phyloP scores from a whole-genome alignment of 1,140 invertebrate species.

The Nixonia krombeini region DNA sequence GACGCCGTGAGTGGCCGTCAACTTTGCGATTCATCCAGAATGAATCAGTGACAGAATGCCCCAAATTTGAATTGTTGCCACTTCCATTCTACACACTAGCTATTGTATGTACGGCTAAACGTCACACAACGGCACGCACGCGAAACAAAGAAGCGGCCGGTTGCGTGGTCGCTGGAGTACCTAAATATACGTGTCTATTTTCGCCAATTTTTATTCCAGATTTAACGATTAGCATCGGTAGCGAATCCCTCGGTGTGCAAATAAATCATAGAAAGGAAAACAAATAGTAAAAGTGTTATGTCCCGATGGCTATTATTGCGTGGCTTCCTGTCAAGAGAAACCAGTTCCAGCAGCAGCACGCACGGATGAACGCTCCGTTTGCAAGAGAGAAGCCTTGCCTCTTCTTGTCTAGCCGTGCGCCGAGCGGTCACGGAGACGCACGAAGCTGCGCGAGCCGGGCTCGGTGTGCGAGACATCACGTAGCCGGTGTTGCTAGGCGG shows the following conservation, averaged over 20 bases:
- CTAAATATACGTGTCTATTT: no score
- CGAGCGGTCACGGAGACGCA: conserved; percentile 22
- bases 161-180: no score
- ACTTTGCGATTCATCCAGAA: no score
- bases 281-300: conserved; percentile 49
- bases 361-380: conserved; percentile 40
- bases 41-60: no score
- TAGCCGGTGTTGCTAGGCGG: conserved; percentile 69
- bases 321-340: conserved; percentile 49
- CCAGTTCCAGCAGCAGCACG: conserved; percentile 43
- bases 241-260: neutral
- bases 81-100: no score
- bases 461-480: conserved; percentile 59
- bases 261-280: conserved; percentile 48
- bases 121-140: no score
- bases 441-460: conserved; percentile 29
- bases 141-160: no score
- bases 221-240: neutral
- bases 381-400: conserved; percentile 23
- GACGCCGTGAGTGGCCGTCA: no score
- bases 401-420: conserved; percentile 9
- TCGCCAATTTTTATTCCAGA: neutral
- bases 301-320: conserved; percentile 33
- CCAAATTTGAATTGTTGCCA: no score
- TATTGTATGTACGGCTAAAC: no score